A percentile compares a stretch with the other conserved stretches of the same genome.
These are phyloP conservation scores for Dryocosmus kuriphilus DNA, from an alignment of 2,888 invertebrate genomes.

Conservation along the genomic window DNA sequence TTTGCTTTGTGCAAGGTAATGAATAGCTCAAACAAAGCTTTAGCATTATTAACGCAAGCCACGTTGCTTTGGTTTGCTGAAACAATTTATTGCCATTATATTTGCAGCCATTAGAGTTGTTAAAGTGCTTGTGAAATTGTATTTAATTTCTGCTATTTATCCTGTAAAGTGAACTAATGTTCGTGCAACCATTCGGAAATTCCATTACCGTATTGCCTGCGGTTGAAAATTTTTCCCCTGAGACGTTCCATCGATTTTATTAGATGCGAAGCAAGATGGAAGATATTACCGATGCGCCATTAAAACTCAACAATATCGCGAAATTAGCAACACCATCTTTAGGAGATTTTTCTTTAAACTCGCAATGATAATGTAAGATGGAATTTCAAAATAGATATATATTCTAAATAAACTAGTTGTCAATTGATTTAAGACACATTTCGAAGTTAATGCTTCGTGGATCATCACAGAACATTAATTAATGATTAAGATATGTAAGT, in stretches of 20 bases:
- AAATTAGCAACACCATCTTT: background rate
- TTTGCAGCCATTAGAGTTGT: background rate
- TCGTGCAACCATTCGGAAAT: slow-evolving; percentile 14
- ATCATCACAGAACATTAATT: slow-evolving; percentile 2
- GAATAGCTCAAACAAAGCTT: background rate
- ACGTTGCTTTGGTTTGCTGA: background rate
- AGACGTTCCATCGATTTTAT: slow-evolving; percentile 21
- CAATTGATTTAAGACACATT: background rate
- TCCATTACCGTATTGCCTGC: slow-evolving; percentile 6
- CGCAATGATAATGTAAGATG: no score
- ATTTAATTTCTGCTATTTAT: slow-evolving; percentile 9
- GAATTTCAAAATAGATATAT: no score
- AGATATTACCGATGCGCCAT: background rate
- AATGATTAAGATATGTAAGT: slow-evolving; percentile 27
- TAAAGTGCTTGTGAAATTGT: background rate
- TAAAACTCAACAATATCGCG: background rate
- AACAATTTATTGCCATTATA: background rate
- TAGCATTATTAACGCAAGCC: background rate
- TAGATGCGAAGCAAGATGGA: slow-evolving; percentile 6
- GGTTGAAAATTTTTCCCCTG: background rate
- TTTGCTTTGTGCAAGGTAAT: background rate
- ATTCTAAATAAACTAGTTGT: no score
- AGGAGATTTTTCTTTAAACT: no score
- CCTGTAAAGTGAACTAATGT: slow-evolving; percentile 12
- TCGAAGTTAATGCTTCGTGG: slow-evolving; percentile 3